phyloP scores from a whole-genome alignment of 2,888 invertebrate genomes.

The Melieria crassipennis region DNA sequence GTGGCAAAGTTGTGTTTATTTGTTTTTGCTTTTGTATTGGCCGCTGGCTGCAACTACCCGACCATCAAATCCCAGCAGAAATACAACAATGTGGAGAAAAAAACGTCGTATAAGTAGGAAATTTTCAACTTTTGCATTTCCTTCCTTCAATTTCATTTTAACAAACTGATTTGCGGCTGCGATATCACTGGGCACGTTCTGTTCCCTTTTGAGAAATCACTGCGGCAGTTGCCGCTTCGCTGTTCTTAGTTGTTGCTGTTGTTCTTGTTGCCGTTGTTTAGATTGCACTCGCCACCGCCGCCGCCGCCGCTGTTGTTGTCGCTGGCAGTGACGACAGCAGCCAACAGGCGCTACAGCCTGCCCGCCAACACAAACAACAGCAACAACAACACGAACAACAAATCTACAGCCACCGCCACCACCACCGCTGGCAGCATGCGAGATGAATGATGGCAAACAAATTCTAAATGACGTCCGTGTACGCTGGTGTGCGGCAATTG shows the following conservation, averaged over 20 bases:
- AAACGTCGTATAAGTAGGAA: too few species aligned
- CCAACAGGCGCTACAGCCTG: too few species aligned
- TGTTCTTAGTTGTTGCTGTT: not conserved
- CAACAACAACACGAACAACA: conserved; percentile 39
- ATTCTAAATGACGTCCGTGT: conserved; percentile 45
- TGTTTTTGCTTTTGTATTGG: conserved; percentile 34
- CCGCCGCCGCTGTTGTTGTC: conserved; percentile 8
- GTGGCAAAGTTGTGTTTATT: conserved; percentile 10
- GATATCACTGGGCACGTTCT: conserved; percentile 46
- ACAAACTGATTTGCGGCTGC: conserved; percentile 45
- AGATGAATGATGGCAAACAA: conserved; percentile 45
- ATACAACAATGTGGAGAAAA: too few species aligned
- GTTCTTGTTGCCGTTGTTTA: conserved; percentile 11
- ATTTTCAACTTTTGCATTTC: not conserved
- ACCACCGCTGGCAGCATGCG: conserved; percentile 27
- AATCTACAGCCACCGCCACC: conserved; percentile 24
- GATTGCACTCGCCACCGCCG: conserved; percentile 11
- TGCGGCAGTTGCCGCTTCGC: conserved; percentile 6
- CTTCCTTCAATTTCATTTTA: conserved; percentile 26
- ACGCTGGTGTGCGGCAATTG: conserved; percentile 28
- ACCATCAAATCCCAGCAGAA: too few species aligned
- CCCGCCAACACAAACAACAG: conserved; percentile 24
- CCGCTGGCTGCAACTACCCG: not conserved
- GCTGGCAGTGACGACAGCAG: conserved; percentile 32
- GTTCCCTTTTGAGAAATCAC: conserved; percentile 40